Evolutionary conservation across 2,113 vertebrate genomes (phyloP).

Genomic region (Chaenocephalus aceratus): DNA sequence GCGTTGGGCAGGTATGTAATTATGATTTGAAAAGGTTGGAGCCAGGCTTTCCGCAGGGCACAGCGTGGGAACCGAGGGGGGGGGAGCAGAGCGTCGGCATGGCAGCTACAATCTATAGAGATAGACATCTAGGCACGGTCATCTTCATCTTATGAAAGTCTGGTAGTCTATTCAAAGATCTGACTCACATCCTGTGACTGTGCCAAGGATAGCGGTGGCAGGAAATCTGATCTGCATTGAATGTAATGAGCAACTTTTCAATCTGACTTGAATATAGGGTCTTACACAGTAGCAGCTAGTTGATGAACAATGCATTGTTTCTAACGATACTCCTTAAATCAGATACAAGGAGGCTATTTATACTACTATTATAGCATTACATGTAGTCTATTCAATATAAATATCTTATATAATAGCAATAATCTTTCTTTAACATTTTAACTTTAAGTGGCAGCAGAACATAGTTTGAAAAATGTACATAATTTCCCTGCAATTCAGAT

Average conservation of each 20-base stretch:
- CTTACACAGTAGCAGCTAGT: conserved; percentile 22
- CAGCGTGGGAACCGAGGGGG: conserved; percentile 74
- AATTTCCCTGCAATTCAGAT: background rate
- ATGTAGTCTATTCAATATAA: background rate
- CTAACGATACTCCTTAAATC: conserved; percentile 26
- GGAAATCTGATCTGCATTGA: background rate
- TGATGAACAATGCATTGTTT: conserved; percentile 29
- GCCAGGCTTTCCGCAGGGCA: conserved; percentile 76
- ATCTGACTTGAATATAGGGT: conserved; percentile 53
- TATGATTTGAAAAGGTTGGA: conserved; percentile 79
- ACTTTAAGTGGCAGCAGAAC: too few relatives aligned
- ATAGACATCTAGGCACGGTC: conserved; percentile 44
- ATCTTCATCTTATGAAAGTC: conserved; percentile 25
- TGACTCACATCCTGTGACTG: conserved; percentile 53
- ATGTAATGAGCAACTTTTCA: conserved; percentile 32
- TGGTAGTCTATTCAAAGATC: conserved; percentile 16
- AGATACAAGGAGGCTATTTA: background rate
- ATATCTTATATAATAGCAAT: background rate
- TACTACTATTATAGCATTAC: background rate
- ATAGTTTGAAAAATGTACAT: background rate
- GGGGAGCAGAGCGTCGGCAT: conserved; percentile 41
- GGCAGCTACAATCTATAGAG: conserved; percentile 26
- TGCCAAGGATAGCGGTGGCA: conserved; percentile 34
- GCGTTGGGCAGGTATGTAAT: conserved; percentile 81
- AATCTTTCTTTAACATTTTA: background rate